A percentile compares a stretch with the other conserved stretches of the same genome.
phyloP scores from a whole-genome alignment of 2,888 invertebrate genomes.

The Megalurothrips usitatus region DNA sequence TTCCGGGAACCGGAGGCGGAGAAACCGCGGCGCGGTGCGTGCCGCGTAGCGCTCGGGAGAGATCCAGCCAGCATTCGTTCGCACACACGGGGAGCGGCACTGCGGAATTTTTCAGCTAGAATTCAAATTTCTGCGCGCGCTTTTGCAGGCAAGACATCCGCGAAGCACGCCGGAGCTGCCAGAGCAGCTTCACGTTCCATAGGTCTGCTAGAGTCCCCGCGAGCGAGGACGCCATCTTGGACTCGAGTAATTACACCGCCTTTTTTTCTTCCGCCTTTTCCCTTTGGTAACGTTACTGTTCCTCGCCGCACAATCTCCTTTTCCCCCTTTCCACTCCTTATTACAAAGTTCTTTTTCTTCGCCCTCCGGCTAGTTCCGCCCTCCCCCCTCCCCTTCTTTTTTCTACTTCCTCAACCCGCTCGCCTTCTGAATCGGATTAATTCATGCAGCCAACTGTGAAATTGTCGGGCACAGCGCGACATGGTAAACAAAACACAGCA shows the following conservation, averaged over 20 bases:
- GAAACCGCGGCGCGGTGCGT: not conserved
- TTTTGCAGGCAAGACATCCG: too few species aligned
- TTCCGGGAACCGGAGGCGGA: too few species aligned
- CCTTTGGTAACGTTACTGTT: not conserved
- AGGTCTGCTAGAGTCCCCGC: too few species aligned
- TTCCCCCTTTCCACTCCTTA: not conserved
- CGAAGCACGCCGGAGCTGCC: too few species aligned
- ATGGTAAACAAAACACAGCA: not conserved
- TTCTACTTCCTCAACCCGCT: too few species aligned
- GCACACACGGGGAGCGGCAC: too few species aligned
- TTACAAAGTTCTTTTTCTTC: not conserved
- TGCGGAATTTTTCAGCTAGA: too few species aligned
- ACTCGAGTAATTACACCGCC: not conserved
- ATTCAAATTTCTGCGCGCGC: too few species aligned
- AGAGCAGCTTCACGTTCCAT: too few species aligned
- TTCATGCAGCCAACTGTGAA: conserved; percentile 22
- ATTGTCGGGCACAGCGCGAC: not conserved
- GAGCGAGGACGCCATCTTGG: not conserved
- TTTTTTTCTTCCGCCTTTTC: not conserved
- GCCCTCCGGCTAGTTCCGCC: not conserved
- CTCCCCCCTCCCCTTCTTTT: too few species aligned
- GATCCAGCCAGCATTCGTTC: too few species aligned
- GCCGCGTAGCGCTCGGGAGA: too few species aligned
- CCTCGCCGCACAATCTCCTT: not conserved
- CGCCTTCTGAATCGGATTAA: not conserved